Conservation (phyloP, 64 coral and sea anemone genomes). For the Exaiptasia diaphana region DNA sequence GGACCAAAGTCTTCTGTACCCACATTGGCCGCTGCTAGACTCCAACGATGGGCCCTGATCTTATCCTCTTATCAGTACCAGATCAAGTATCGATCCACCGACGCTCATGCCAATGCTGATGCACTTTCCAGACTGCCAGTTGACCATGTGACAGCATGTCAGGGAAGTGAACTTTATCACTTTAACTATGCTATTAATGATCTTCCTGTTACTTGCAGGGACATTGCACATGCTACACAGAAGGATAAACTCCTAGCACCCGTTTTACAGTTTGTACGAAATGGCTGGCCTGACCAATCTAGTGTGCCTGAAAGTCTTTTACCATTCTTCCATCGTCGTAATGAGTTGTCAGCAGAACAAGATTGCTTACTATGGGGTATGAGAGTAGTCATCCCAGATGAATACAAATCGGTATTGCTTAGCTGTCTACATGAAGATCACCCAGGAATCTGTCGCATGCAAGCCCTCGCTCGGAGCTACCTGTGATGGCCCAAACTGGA, state of each 20-base stretch:
- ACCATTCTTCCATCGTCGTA: no score
- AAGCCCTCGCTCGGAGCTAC: background rate
- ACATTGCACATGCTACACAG: background rate
- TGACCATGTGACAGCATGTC: background rate
- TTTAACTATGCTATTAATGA: background rate
- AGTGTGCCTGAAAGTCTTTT: no score
- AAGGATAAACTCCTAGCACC: background rate
- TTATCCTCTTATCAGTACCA: background rate
- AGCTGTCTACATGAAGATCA: background rate
- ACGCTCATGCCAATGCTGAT: background rate
- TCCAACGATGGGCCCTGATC: conserved; percentile 6
- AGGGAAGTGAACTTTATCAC: background rate
- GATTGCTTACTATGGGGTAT: background rate
- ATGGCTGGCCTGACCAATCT: no score
- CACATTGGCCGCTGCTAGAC: background rate
- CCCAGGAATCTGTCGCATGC: background rate
- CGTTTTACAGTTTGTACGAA: background rate
- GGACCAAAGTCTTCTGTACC: background rate
- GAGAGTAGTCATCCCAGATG: background rate
- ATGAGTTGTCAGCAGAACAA: background rate
- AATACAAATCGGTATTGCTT: background rate
- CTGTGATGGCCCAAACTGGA: conserved; percentile 6
- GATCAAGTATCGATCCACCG: background rate
- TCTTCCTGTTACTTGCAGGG: background rate
- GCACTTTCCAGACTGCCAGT: background rate